These are phyloP conservation scores for Chiroxiphia lanceolata DNA, from an alignment of 2,797 vertebrate genomes.

Conservation along the genomic window DNA sequence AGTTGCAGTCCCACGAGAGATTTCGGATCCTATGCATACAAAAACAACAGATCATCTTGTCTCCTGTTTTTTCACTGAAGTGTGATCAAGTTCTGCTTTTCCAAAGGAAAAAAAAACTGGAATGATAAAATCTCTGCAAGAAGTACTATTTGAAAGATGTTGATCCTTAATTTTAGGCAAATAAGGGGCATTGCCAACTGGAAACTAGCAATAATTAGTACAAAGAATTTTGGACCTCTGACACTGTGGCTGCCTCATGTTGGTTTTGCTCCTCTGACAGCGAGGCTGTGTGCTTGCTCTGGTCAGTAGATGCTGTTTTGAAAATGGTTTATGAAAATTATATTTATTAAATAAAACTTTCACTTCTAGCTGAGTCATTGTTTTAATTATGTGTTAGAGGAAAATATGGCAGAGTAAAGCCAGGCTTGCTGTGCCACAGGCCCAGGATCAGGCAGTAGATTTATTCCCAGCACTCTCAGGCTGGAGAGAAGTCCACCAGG, in stretches of 20 bases:
- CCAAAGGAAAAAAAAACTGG: background rate
- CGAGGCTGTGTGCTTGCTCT: conserved; percentile 32
- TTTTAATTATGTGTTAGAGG: background rate
- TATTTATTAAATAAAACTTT: conserved; percentile 90
- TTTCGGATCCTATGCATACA: background rate
- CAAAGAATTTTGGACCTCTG: conserved; percentile 56
- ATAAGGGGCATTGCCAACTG: background rate
- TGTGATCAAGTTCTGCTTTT: background rate
- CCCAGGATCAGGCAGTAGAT: background rate
- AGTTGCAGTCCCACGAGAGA: background rate
- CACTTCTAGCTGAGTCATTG: conserved; percentile 23
- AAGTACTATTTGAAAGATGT: background rate
- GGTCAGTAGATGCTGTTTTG: conserved; percentile 76
- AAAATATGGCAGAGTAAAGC: rapidly evolving
- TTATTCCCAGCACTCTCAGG: too few relatives aligned
- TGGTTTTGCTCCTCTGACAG: conserved; percentile 29
- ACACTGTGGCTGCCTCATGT: conserved; percentile 64
- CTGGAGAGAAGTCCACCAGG: too few relatives aligned
- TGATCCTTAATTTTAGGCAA: background rate
- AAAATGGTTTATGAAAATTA: conserved; percentile 80
- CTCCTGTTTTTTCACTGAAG: background rate
- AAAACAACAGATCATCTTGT: background rate
- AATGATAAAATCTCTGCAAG: background rate
- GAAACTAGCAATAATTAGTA: conserved; percentile 62
- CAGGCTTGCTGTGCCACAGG: background rate